phyloP scores from a whole-genome alignment of 2,888 invertebrate species.

The Macrophya alboannulata region DNA sequence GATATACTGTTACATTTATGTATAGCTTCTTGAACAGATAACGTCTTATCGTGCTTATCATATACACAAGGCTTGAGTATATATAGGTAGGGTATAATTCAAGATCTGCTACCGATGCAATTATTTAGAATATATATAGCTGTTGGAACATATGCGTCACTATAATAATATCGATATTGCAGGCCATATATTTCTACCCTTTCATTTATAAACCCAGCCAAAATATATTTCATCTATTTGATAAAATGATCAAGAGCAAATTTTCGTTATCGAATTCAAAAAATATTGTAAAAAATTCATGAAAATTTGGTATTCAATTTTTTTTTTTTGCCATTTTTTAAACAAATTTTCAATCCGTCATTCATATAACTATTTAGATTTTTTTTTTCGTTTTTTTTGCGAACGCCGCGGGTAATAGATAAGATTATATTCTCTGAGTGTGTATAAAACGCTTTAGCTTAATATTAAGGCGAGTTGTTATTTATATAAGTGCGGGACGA shows the following conservation, averaged over 20 bases:
- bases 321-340: not conserved
- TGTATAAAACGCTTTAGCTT: slow-evolving; percentile 9
- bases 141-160: not conserved
- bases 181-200: slow-evolving; percentile 5
- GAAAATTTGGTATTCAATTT: no score
- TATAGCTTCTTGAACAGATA: not conserved
- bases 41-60: not conserved
- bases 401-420: not conserved
- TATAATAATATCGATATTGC: not conserved
- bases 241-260: not conserved
- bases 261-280: no score
- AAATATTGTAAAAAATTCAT: no score
- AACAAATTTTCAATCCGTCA: not conserved
- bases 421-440: slow-evolving; percentile 9
- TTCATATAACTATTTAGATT: not conserved
- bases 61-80: not conserved
- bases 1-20: not conserved
- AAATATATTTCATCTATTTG: not conserved
- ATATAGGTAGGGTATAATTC: not conserved
- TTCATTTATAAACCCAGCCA: not conserved
- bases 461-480: not conserved
- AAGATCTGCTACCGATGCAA: slow-evolving; percentile 20
- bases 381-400: not conserved
- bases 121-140: not conserved
- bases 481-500: not conserved